Percentiles rank a stretch among this genome's conserved stretches.
Conservation (phyloP, 2,888 invertebrate genomes). For the Gonocerus acuteangulatus region DNA sequence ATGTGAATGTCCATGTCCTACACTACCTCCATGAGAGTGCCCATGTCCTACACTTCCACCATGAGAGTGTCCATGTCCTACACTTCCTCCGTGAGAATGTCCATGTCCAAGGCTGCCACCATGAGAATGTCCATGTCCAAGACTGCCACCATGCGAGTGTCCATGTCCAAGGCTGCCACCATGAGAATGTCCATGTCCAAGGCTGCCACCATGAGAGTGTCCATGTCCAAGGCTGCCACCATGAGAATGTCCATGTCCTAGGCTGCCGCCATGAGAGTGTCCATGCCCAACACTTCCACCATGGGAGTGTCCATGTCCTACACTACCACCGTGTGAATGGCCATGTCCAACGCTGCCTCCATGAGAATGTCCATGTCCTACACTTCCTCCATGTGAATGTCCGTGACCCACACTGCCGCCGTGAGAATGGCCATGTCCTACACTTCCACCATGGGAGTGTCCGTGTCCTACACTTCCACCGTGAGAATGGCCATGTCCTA, state of each 20-base stretch:
- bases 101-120: slow-evolving; percentile 19
- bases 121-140: slow-evolving; percentile 24
- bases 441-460: slow-evolving; percentile 31
- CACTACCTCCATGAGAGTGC: slow-evolving; percentile 27
- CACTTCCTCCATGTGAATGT: slow-evolving; percentile 9
- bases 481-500: slow-evolving; percentile 24
- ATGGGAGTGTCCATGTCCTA: slow-evolving; percentile 21
- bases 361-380: slow-evolving; percentile 26
- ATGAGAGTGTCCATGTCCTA: slow-evolving; percentile 35
- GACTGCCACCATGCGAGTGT: slow-evolving; percentile 6
- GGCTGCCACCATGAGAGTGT: slow-evolving; percentile 6
- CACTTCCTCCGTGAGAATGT: slow-evolving; percentile 24
- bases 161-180: background rate
- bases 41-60: slow-evolving; percentile 30
- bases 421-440: slow-evolving; percentile 29
- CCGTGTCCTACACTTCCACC: slow-evolving; percentile 12
- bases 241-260: slow-evolving; percentile 25
- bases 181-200: slow-evolving; percentile 22
- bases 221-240: background rate
- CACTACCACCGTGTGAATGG: slow-evolving; percentile 23
- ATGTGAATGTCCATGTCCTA: background rate
- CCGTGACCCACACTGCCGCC: slow-evolving; percentile 19
- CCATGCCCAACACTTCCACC: slow-evolving; percentile 3
- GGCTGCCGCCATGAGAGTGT: slow-evolving; percentile 23
- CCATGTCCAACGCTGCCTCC: slow-evolving; percentile 2